Evolutionary conservation across 2,797 vertebrate genomes (phyloP).

Genomic region (Botia kubotai): DNA sequence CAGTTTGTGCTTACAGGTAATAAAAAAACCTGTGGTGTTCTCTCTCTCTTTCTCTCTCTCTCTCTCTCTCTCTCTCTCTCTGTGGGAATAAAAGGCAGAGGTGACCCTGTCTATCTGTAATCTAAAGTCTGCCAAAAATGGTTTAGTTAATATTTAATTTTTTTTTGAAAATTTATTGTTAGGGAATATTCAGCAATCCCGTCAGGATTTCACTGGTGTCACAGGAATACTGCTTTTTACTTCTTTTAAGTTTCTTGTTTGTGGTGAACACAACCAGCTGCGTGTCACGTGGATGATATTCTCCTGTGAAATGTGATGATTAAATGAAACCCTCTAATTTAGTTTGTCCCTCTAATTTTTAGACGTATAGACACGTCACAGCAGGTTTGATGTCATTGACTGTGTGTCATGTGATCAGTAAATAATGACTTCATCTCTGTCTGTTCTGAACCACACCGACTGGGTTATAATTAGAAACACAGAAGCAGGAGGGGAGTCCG

Average conservation of each 20-base stretch:
- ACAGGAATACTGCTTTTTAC: neutral
- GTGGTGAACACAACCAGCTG: neutral
- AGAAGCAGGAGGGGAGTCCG: too few species aligned
- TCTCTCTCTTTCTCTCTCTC: neutral
- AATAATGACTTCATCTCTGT: too few species aligned
- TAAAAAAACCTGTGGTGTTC: neutral
- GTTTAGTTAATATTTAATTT: slow-evolving; percentile 77
- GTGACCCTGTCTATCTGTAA: slow-evolving; percentile 67
- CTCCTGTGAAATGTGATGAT: neutral
- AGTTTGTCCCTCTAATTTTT: neutral
- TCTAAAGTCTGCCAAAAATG: slow-evolving; percentile 65
- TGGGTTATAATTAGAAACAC: too few species aligned
- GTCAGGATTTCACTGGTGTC: slow-evolving; percentile 18
- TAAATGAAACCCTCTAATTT: too few species aligned
- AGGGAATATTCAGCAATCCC: slow-evolving; percentile 37
- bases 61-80: too few species aligned
- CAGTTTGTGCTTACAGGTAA: too few species aligned
- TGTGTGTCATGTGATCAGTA: too few species aligned
- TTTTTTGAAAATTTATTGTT: too few species aligned
- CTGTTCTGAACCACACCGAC: too few species aligned
- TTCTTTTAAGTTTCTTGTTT: neutral
- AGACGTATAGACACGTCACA: too few species aligned
- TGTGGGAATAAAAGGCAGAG: slow-evolving; percentile 61
- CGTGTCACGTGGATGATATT: neutral
- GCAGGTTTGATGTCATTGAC: too few species aligned